Conservation (phyloP, 1,140 invertebrate species). For the Aphaenogaster floridana region DNA sequence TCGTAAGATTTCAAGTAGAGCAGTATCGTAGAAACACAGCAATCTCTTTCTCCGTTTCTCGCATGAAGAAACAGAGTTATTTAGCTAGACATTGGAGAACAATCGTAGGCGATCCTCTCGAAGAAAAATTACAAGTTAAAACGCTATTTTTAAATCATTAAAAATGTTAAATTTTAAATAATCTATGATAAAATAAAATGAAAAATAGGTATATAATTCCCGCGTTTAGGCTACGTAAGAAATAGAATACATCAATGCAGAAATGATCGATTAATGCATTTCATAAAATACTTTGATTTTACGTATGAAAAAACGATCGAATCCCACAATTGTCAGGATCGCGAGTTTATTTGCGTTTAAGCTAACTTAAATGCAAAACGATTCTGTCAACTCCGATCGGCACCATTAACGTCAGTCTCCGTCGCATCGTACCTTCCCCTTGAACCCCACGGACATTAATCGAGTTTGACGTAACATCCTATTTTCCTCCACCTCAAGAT, state of each 20-base stretch:
- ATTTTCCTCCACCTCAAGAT: conserved; percentile 58
- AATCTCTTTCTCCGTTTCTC: neutral
- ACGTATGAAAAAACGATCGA: neutral
- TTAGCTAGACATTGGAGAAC: neutral
- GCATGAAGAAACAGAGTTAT: neutral
- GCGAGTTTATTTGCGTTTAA: neutral
- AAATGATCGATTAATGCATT: neutral
- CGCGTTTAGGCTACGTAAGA: neutral
- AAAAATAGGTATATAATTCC: neutral
- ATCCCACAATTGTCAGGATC: neutral
- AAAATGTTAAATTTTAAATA: neutral
- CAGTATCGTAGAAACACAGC: neutral
- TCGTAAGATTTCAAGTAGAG: neutral
- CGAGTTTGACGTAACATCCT: conserved; percentile 57
- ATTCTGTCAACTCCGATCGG: conserved; percentile 16
- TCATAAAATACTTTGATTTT: conserved; percentile 2
- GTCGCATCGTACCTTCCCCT: conserved; percentile 29
- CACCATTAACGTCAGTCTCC: conserved; percentile 8
- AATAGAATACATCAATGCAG: neutral
- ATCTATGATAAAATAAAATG: neutral
- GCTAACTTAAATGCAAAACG: conserved; percentile 14
- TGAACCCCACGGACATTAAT: conserved; percentile 57
- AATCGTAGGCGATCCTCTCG: neutral
- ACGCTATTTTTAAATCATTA: conserved; percentile 9
- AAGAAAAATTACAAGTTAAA: neutral